Percentiles rank a stretch among this genome's conserved stretches.
Conservation (phyloP, 2,797 vertebrate species). For the Megalops cyprinoides region DNA sequence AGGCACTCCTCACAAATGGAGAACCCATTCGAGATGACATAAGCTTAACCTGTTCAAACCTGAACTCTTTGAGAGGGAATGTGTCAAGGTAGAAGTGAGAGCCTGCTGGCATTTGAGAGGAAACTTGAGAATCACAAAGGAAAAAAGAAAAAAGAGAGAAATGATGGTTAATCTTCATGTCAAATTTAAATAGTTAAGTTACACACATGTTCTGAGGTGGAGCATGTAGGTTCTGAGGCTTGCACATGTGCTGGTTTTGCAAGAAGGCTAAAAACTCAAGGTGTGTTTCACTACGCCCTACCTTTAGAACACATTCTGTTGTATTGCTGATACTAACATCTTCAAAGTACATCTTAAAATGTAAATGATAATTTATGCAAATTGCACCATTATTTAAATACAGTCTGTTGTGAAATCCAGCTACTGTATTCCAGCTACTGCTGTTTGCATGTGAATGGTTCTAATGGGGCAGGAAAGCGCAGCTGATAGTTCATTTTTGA, state of each 20-base stretch:
- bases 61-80: not conserved
- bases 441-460: not conserved
- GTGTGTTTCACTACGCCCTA: no score
- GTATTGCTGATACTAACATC: no score
- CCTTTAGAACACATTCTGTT: no score
- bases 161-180: no score
- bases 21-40: not conserved
- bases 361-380: no score
- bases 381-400: not conserved
- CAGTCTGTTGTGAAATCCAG: not conserved
- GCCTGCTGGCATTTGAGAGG: not conserved
- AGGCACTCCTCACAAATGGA: not conserved
- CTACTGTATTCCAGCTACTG: not conserved
- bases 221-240: no score
- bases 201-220: no score
- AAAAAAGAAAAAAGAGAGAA: not conserved
- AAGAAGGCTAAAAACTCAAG: no score
- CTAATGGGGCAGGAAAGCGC: not conserved
- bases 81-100: not conserved
- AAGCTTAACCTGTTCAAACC: not conserved
- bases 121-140: not conserved
- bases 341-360: no score
- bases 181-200: no score
- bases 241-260: no score
- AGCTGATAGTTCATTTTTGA: not conserved